Base-by-base conservation (phyloP, 2,113 vertebrate species). In the Xenopus laevis region DNA sequence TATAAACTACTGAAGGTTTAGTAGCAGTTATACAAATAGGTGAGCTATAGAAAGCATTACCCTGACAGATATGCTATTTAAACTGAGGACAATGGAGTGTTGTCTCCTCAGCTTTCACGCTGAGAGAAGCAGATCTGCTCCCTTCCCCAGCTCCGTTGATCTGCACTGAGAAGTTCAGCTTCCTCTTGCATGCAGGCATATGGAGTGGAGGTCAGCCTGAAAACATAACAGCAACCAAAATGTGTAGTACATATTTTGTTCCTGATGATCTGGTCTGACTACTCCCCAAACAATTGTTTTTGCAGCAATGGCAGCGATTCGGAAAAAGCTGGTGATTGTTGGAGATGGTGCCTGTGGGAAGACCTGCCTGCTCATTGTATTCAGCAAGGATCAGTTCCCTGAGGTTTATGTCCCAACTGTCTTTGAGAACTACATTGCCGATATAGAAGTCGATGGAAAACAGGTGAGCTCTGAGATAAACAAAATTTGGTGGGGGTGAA, bases 371-470 rank as follows among this genome's bases (percentile, higher is more conserved):
- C 92, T 99, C 70, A 98, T 98, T 0, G 96, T 99, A 65, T 99
- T 99, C 91, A 99, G 97, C 82, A 98, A 98, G 77, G 97, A 99
- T 78, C 96, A 97, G 88, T 99, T 99, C 84, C 97, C 96, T 0
- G 97, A 98, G 71, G 97, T 98, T 75, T 99, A 99, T 0, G 96
- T 99, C 47, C 97, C 97, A 12, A 99, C 97, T 0, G 97, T 98
- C 71, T 99, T 99, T 1, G 97, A 98, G 86, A 98, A 99, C 92
- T 99, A 98, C 88, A 98, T 98, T 0, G 96, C 96, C 0, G 97
- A 98, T 87, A 98, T 99, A 12, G 97, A 99, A 86, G 97, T 99
- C 12, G 97, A 98, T 0, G 85, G 94, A 64, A 99, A 98, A 86
- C 97, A 99, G 95, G 97, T 98, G 71, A 74, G 85, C 84, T 60